Conservation (phyloP, 2,888 invertebrate genomes). For the Odontocerum albicorne region DNA sequence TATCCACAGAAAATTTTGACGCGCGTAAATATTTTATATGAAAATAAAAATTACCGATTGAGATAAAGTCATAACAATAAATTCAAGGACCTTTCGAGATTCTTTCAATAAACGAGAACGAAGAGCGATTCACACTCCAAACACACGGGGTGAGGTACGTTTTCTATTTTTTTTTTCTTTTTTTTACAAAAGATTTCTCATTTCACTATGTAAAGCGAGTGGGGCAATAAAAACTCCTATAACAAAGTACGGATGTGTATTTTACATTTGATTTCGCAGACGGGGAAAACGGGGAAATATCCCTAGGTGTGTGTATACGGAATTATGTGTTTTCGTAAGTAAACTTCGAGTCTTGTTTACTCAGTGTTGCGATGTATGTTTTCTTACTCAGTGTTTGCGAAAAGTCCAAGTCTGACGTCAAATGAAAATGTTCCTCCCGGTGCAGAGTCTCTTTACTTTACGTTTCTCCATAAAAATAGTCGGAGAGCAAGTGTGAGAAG, state of each 20-base stretch:
- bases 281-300: constrained; percentile 6
- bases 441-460: constrained; percentile 33
- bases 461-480: constrained; percentile 34
- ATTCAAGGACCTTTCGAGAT: neutral
- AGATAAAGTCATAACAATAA: neutral
- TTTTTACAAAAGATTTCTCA: neutral
- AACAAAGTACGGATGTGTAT: neutral
- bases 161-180: neutral
- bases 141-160: neutral
- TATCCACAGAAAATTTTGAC: too few relatives aligned
- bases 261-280: constrained; percentile 14
- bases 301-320: neutral
- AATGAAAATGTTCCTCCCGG: constrained; percentile 34
- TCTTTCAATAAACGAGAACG: neutral
- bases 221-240: neutral
- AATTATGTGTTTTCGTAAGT: constrained; percentile 9
- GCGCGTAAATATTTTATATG: too few relatives aligned
- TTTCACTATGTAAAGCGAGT: neutral
- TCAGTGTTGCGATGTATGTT: too few relatives aligned
- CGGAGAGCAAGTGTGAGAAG: constrained; percentile 26
- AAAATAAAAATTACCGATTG: too few relatives aligned
- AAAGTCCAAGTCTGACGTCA: constrained; percentile 34
- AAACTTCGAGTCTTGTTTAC: constrained; percentile 28
- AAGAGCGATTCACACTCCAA: neutral
- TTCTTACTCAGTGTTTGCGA: constrained; percentile 32